Conservation (phyloP, 2,888 invertebrate genomes). For the Tenthredo mesomela region DNA sequence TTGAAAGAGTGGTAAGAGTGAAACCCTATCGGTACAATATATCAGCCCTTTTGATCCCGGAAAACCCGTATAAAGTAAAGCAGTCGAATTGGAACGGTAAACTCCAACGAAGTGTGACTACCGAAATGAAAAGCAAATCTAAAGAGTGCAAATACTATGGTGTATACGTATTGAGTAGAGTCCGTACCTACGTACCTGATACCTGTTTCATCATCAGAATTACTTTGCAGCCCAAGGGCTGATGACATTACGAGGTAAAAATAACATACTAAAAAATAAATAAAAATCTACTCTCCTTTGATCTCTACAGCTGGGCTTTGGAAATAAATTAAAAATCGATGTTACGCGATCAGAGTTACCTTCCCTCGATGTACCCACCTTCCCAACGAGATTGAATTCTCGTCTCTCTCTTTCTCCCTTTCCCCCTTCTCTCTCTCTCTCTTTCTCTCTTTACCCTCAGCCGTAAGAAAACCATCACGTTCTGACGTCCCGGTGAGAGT, state of each 20-base stretch:
- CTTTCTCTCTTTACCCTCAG: neutral
- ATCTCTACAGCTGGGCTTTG: constrained; percentile 24
- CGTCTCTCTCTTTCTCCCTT: constrained; percentile 41
- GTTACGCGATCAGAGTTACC: constrained; percentile 15
- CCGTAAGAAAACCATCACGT: constrained; percentile 43
- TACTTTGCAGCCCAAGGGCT: constrained; percentile 31
- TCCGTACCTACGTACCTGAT: neutral
- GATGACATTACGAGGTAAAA: constrained; percentile 37
- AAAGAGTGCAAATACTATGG: constrained; percentile 21
- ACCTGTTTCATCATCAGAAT: neutral
- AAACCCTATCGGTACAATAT: constrained; percentile 38
- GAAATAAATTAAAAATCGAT: constrained; percentile 46
- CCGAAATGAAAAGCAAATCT: constrained; percentile 29
- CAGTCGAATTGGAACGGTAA: neutral
- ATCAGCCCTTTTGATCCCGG: constrained; percentile 48
- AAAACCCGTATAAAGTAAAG: neutral
- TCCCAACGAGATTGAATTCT: constrained; percentile 56
- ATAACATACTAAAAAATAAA: neutral
- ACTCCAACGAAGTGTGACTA: neutral
- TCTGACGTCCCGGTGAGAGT: constrained; percentile 49
- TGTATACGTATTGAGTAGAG: neutral
- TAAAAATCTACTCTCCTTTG: constrained; percentile 15
- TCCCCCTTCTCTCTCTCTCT: neutral
- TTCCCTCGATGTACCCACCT: neutral
- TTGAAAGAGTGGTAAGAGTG: constrained; percentile 31